Conservation (phyloP, 2,888 invertebrate genomes). For the Ennomos fuscantarius region DNA sequence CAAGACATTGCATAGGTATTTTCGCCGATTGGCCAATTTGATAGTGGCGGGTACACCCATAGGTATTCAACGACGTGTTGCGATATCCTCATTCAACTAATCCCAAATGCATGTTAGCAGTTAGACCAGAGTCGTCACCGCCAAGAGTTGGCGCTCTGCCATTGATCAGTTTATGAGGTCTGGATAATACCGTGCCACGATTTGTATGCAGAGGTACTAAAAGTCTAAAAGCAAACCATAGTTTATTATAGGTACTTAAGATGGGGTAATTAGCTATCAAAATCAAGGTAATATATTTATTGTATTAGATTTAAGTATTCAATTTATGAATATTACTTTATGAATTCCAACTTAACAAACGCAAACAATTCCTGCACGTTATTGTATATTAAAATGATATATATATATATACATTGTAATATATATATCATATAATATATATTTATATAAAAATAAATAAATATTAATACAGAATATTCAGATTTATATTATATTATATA, state of each 20-base stretch:
- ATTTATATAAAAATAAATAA: too few relatives aligned
- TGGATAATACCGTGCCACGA: slow-evolving; percentile 30
- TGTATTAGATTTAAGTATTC: too few relatives aligned
- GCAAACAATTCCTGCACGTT: too few relatives aligned
- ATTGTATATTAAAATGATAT: too few relatives aligned
- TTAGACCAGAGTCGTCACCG: slow-evolving; percentile 29
- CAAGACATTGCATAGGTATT: slow-evolving; percentile 6
- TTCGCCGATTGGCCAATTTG: slow-evolving; percentile 22
- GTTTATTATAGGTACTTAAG: not conserved
- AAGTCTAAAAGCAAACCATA: slow-evolving; percentile 25
- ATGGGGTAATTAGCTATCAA: too few relatives aligned
- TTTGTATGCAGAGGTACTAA: slow-evolving; percentile 33
- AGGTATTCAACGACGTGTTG: slow-evolving; percentile 22
- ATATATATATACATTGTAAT: too few relatives aligned
- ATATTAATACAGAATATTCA: too few relatives aligned
- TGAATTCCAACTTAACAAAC: too few relatives aligned
- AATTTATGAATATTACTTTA: too few relatives aligned
- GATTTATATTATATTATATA: too few relatives aligned
- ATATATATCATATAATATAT: too few relatives aligned
- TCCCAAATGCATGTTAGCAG: slow-evolving; percentile 36
- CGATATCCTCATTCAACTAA: slow-evolving; percentile 30
- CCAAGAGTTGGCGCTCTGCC: slow-evolving; percentile 33
- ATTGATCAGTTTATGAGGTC: slow-evolving; percentile 35
- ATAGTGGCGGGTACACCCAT: slow-evolving; percentile 18
- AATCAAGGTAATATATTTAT: too few relatives aligned